Evolutionary conservation across 2,113 vertebrate species (phyloP).

Genomic region (Tachycineta bicolor): DNA sequence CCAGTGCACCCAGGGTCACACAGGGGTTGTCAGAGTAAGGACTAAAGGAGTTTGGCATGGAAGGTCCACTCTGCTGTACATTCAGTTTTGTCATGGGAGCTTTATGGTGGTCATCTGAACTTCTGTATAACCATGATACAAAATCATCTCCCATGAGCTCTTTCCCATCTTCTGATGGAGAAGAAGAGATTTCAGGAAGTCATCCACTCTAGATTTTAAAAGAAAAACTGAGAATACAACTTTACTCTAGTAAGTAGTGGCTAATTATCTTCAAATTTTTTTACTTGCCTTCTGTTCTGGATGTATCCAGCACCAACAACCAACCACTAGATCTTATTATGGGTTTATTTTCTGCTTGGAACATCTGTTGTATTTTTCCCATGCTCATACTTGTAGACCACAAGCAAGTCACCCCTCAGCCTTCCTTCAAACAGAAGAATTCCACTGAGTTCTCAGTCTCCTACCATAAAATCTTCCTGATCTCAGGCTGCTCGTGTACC

Average conservation of each 20-base stretch:
- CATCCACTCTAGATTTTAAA: neutral
- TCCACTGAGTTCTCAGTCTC: neutral
- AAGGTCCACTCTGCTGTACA: neutral
- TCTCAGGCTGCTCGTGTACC: neutral
- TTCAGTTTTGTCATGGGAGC: neutral
- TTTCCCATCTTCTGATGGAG: neutral
- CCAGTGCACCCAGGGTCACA: neutral
- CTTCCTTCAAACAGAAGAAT: neutral
- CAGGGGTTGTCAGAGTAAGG: neutral
- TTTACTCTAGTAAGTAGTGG: constrained; percentile 32
- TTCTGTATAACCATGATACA: neutral
- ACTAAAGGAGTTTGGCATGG: neutral
- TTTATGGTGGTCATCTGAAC: neutral
- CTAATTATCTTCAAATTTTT: constrained; percentile 19
- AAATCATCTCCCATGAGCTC: neutral
- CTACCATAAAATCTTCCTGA: neutral
- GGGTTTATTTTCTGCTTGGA: constrained; percentile 45
- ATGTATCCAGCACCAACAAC: constrained; percentile 25
- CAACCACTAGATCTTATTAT: constrained; percentile 52
- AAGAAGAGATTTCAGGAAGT: neutral
- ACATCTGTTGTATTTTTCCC: constrained; percentile 52
- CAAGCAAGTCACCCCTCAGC: constrained; percentile 27
- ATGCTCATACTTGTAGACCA: constrained; percentile 40
- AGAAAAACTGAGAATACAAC: constrained; percentile 5
- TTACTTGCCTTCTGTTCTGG: constrained; percentile 27